Evolutionary conservation across 2,797 vertebrate species (phyloP).

Genomic region (Sebastes flavidus): DNA sequence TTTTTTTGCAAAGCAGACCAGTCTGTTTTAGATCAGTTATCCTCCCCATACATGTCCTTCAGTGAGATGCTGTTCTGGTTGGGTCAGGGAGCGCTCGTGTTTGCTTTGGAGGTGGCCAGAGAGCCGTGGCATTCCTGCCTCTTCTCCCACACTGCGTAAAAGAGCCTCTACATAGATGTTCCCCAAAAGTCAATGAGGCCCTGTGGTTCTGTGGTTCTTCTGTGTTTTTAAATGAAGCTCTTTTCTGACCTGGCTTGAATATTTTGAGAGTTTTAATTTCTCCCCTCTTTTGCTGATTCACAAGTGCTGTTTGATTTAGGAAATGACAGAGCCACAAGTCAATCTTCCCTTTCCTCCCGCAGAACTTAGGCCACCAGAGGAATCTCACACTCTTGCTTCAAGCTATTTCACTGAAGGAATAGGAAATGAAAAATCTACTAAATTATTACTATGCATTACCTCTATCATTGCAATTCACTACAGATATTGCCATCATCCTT

Average conservation of each 20-base stretch:
- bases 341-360: constrained; percentile 62
- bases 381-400: constrained; percentile 32
- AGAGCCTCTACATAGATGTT: constrained; percentile 72
- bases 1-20: not conserved
- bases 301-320: constrained; percentile 67
- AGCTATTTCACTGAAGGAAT: constrained; percentile 9
- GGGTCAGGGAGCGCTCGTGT: constrained; percentile 50
- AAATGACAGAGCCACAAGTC: constrained; percentile 70
- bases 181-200: constrained; percentile 57
- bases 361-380: constrained; percentile 28
- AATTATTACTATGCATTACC: not conserved
- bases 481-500: not conserved
- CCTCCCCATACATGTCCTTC: constrained; percentile 44
- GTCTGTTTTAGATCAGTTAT: constrained; percentile 14
- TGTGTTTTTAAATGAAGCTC: constrained; percentile 58
- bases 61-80: constrained; percentile 49
- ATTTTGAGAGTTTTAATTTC: constrained; percentile 68
- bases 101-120: constrained; percentile 70
- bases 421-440: not conserved
- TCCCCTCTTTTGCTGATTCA: constrained; percentile 73
- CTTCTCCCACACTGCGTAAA: constrained; percentile 52
- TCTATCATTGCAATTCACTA: not conserved
- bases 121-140: constrained; percentile 63
- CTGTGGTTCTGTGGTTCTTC: constrained; percentile 64
- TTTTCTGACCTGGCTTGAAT: constrained; percentile 65